Evolutionary conservation across 2,113 vertebrate species (phyloP).

Genomic region (Crocuta crocuta): DNA sequence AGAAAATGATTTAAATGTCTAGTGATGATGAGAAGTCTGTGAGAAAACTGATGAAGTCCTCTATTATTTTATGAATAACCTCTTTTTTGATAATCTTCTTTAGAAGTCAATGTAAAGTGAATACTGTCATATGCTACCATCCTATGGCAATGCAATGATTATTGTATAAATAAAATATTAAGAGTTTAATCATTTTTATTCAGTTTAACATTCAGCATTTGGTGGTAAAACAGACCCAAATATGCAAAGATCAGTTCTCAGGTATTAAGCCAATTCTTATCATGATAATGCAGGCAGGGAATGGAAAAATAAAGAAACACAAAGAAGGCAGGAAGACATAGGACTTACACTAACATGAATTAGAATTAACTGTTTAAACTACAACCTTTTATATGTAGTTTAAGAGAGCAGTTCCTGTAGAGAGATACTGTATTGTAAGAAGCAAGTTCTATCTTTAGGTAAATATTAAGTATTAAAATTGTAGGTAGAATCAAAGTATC

Average conservation of each 20-base stretch:
- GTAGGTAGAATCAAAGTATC: not conserved
- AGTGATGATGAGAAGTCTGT: not conserved
- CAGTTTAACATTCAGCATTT: not conserved
- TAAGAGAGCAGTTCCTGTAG: not conserved
- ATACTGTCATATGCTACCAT: not conserved
- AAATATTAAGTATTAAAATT: not conserved
- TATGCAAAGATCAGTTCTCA: not conserved
- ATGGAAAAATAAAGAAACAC: not conserved
- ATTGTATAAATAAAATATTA: not conserved
- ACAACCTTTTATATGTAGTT: not conserved
- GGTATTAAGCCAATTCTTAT: not conserved
- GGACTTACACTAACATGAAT: not conserved
- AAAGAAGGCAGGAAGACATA: not conserved
- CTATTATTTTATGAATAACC: not conserved
- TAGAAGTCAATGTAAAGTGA: not conserved
- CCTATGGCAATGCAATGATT: not conserved
- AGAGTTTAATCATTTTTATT: not conserved
- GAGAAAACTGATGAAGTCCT: conserved; percentile 2
- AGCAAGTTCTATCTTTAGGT: not conserved
- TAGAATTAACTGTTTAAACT: not conserved
- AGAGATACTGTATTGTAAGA: not conserved
- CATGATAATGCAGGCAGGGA: not conserved
- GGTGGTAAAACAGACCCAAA: not conserved
- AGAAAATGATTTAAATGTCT: conserved; percentile 17
- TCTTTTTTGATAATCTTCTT: not conserved